Conservation (phyloP, 2,888 invertebrate genomes). For the Pristionchus mayeri region DNA sequence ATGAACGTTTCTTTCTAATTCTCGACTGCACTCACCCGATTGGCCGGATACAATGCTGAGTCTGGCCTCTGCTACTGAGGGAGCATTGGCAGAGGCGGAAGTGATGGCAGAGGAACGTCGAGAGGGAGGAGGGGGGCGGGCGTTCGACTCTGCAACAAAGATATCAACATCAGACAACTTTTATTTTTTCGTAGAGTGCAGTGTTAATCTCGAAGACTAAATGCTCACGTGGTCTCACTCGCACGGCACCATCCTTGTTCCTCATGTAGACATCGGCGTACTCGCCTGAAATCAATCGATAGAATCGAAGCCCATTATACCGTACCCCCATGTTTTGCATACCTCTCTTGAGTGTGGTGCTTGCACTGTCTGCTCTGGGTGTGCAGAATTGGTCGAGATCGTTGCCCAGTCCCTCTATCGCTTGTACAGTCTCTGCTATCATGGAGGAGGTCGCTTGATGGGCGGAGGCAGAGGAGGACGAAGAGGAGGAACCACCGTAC, state of each 20-base stretch:
- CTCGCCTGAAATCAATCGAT: not conserved
- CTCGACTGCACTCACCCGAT: not conserved
- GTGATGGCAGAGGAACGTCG: slow-evolving; percentile 76
- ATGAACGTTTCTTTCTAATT: no score
- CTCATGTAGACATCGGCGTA: slow-evolving; percentile 33
- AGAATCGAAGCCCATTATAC: not conserved
- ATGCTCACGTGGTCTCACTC: slow-evolving; percentile 58
- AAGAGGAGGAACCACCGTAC: slow-evolving; percentile 11
- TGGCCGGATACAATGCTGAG: slow-evolving; percentile 2
- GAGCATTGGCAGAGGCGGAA: slow-evolving; percentile 74
- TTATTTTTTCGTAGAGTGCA: no score
- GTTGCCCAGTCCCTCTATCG: slow-evolving; percentile 55
- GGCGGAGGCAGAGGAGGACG: slow-evolving; percentile 26
- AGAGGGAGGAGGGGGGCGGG: slow-evolving; percentile 79
- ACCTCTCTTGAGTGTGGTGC: slow-evolving; percentile 19
- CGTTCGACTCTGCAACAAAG: not conserved
- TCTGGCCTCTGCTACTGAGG: slow-evolving; percentile 69
- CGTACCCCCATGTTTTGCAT: not conserved
- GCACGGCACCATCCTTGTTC: slow-evolving; percentile 49
- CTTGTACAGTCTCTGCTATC: slow-evolving; percentile 66
- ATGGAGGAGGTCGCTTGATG: slow-evolving; percentile 50
- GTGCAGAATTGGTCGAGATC: slow-evolving; percentile 46
- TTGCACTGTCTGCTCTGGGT: not conserved
- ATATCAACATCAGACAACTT: no score
- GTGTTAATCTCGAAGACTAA: no score